phyloP scores from a whole-genome alignment of 2,113 vertebrate genomes.

The Amphiprion percula region DNA sequence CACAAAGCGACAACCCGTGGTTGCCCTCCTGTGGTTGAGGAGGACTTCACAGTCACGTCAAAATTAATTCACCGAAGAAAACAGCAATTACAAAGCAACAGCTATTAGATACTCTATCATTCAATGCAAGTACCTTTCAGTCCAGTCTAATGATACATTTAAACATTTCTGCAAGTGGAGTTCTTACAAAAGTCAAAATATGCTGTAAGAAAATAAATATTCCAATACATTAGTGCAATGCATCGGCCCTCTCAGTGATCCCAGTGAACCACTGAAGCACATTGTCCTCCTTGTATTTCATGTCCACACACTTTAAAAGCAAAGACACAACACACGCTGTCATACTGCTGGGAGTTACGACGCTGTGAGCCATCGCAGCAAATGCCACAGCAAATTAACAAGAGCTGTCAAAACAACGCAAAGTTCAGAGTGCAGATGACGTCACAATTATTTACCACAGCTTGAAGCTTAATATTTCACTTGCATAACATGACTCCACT shows the following conservation, averaged over 20 bases:
- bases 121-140: conserved; percentile 18
- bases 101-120: conserved; percentile 46
- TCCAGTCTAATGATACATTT: conserved; percentile 51
- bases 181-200: conserved; percentile 74
- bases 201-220: conserved; percentile 84
- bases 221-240: conserved; percentile 66
- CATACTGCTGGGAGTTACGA: conserved; percentile 55
- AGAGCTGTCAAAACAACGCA: conserved; percentile 51
- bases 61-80: conserved; percentile 46
- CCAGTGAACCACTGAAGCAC: conserved; percentile 33
- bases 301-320: conserved; percentile 53
- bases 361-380: conserved; percentile 53
- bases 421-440: conserved; percentile 66
- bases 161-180: conserved; percentile 44
- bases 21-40: conserved; percentile 68
- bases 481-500: conserved; percentile 70
- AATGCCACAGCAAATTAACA: conserved; percentile 64
- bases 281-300: conserved; percentile 14
- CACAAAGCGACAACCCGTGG: conserved; percentile 64
- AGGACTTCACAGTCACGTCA: conserved; percentile 67
- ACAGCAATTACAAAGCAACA: conserved; percentile 50
- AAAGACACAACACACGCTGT: conserved; percentile 53
- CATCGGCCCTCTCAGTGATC: conserved; percentile 44
- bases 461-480: conserved; percentile 71
- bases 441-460: conserved; percentile 70